Percentiles rank a stretch among this genome's conserved stretches.
These are phyloP conservation scores for Hypotaenidia okinawae DNA, from an alignment of 2,797 vertebrate species.

Conservation along the genomic window DNA sequence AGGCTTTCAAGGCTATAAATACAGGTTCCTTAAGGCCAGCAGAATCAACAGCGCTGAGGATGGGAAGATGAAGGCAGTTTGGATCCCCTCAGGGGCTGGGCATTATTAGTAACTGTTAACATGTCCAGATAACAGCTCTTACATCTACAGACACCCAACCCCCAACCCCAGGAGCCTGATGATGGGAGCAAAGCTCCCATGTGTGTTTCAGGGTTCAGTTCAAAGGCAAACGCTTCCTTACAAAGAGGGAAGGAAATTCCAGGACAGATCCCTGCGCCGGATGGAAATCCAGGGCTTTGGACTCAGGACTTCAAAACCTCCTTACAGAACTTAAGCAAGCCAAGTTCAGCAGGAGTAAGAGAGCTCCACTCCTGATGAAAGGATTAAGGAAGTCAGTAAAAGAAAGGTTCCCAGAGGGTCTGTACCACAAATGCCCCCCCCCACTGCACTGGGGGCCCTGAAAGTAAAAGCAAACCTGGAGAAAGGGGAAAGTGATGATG, in stretches of 20 bases:
- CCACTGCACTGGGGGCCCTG: background rate
- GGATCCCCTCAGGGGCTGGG: background rate
- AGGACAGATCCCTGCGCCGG: background rate
- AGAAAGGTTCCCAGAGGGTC: background rate
- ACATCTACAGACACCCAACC: background rate
- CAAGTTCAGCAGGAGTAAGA: background rate
- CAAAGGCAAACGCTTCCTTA: background rate
- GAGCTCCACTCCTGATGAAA: background rate
- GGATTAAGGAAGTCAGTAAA: background rate
- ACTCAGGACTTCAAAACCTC: background rate
- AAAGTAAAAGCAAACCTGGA: background rate
- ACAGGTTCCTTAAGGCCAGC: background rate
- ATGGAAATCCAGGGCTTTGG: background rate
- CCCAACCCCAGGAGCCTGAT: background rate
- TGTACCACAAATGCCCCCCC: background rate
- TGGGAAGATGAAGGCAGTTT: background rate
- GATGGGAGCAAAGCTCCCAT: fast-evolving
- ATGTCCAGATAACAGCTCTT: background rate
- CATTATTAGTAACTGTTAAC: background rate
- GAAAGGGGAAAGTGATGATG: background rate
- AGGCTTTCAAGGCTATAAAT: background rate
- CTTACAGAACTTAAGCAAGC: background rate
- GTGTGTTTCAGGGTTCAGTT: background rate
- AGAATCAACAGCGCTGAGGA: background rate
- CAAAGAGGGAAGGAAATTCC: background rate